Evolutionary conservation across 1,140 invertebrate genomes (phyloP), one percentile per base, ranked within the genome.

Genomic region (Philopotamus ludificatus): DNA sequence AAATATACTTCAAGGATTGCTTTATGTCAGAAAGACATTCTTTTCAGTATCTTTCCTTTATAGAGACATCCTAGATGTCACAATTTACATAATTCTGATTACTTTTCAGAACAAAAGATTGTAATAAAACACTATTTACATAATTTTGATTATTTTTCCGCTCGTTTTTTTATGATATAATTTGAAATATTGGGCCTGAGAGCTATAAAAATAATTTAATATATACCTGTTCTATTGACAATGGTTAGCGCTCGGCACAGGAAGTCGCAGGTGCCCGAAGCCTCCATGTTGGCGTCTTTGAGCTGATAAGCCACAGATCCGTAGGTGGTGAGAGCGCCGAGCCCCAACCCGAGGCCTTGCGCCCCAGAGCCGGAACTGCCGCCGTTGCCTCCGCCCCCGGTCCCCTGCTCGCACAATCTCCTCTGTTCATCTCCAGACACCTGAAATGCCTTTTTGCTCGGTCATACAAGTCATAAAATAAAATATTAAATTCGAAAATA

Each of bases 271-370:
- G 86, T 87, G 25, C 86, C 84, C 1, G 83, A 86, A 0, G 90
- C 87, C 70, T 93, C 90, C 74, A 88, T 84, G 70, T 91, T 90
- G 44, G 90, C 90, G 72, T 92, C 90, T 71, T 90, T 89, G 25
- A 93, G 80, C 74, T 92, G 89, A 74, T 91, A 90, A 1, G 89
- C 86, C 23, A 92, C 83, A 4, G 89, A 90, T 21, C 89, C 89
- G 71, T 92, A 92, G 0, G 87, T 87, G 0, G 84, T 84, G 0
- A 86, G 76, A 0, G 86, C 85, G 1, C 84, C 85, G 20, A 87
- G 74, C 0, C 81, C 75, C 50, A 60, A 74, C 63, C 72, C 80
- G 61, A 70, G 71, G 65, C 68, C 76, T 68, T n/a, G 69, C 63
- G 59, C 66, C 54, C 12, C 23, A 21, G 41, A 80, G 23, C 82